Evolutionary conservation across 2,888 invertebrate species (phyloP).

Genomic region (Conus canariensis): DNA sequence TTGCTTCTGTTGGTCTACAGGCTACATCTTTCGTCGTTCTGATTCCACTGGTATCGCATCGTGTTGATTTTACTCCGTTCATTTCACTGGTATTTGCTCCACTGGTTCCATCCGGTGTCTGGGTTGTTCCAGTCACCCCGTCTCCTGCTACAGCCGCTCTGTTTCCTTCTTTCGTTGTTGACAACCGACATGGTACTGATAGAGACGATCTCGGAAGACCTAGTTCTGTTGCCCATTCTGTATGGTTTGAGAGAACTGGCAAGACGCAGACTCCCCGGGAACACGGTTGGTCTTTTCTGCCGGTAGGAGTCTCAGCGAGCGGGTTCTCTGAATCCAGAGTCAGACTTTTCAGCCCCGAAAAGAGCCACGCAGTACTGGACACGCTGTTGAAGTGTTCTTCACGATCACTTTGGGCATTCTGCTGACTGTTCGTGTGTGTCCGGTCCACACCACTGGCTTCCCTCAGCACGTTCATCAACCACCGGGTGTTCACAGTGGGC

Average conservation of each 20-base stretch:
- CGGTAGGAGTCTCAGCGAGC: neutral
- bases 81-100: neutral
- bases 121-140: neutral
- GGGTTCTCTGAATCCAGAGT: conserved; percentile 18
- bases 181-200: neutral
- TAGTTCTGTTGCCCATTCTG: neutral
- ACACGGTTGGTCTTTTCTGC: neutral
- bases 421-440: neutral
- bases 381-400: neutral
- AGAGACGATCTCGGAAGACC: neutral
- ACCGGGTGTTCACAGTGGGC: conserved; percentile 17
- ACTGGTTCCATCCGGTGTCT: neutral
- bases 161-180: neutral
- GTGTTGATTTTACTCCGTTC: neutral
- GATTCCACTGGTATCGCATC: neutral
- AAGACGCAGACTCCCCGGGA: neutral
- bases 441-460: neutral
- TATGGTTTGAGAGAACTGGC: neutral
- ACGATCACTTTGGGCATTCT: neutral
- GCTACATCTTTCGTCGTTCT: neutral
- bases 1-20: neutral
- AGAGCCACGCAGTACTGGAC: neutral
- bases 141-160: neutral
- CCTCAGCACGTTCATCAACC: conserved; percentile 29
- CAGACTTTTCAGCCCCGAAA: conserved; percentile 29